Percentiles rank a stretch among this genome's conserved stretches.
phyloP scores from a whole-genome alignment of 2,888 invertebrate species.

The Schizaphis graminum region DNA sequence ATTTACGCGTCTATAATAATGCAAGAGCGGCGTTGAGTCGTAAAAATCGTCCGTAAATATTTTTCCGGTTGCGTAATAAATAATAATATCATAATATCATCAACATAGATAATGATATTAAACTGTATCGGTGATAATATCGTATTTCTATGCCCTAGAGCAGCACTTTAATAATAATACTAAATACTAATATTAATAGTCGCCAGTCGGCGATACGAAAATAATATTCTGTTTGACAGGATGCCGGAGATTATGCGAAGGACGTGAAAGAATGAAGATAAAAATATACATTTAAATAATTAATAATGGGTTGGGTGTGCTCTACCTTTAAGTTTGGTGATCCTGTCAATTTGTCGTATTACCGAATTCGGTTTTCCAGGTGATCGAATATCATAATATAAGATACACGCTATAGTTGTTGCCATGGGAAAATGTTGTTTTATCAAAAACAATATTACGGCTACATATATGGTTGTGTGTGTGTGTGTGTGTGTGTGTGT shows the following conservation, averaged over 20 bases:
- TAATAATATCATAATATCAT: constrained; percentile 7
- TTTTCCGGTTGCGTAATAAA: neutral
- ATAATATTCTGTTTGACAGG: neutral
- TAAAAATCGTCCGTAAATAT: constrained; percentile 23
- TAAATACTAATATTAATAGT: neutral
- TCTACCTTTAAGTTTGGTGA: neutral
- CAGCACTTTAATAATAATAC: neutral
- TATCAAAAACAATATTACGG: neutral
- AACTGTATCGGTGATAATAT: constrained; percentile 9
- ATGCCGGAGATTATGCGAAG: neutral
- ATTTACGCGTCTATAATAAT: constrained; percentile 8
- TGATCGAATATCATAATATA: too few relatives aligned
- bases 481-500: too few relatives aligned
- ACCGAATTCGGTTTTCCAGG: too few relatives aligned
- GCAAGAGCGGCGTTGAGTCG: neutral
- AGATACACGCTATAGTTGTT: too few relatives aligned
- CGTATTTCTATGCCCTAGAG: neutral
- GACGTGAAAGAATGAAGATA: neutral
- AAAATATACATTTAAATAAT: neutral
- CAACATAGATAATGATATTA: neutral
- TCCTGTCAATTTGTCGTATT: neutral
- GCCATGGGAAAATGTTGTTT: neutral
- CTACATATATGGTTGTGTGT: too few relatives aligned
- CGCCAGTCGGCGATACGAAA: neutral
- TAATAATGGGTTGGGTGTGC: neutral